Conservation (phyloP, 2,888 invertebrate genomes). For the Cancer borealis region DNA sequence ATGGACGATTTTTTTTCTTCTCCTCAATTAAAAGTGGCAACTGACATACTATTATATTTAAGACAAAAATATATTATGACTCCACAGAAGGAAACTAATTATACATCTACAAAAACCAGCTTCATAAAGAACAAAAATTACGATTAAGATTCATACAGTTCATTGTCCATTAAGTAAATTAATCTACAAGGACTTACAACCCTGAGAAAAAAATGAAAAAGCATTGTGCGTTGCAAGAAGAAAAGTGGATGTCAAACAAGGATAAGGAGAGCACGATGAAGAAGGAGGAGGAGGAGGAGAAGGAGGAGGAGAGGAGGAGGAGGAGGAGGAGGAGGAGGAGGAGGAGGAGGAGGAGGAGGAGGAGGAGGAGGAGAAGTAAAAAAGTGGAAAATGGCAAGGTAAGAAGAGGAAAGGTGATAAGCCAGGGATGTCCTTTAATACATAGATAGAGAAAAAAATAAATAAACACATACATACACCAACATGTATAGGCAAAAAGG, state of each 20-base stretch:
- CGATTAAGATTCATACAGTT: too few species aligned
- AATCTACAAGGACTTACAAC: too few species aligned
- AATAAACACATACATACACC: constrained; percentile 25
- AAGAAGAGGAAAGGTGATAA: neutral
- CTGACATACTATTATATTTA: too few species aligned
- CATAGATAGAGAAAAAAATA: neutral
- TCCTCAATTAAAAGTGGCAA: neutral
- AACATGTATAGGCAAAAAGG: neutral
- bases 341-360: neutral
- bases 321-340: neutral
- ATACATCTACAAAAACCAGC: too few species aligned
- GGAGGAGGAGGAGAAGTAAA: neutral
- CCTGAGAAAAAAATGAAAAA: neutral
- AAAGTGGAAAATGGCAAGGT: neutral
- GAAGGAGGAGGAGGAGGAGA: too few species aligned
- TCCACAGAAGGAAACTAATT: too few species aligned
- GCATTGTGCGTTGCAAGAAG: neutral
- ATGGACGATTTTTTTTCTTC: neutral
- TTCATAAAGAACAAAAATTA: too few species aligned
- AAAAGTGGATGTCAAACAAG: too few species aligned
- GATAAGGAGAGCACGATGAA: too few species aligned
- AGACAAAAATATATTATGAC: too few species aligned
- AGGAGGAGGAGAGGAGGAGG: too few species aligned
- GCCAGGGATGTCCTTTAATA: neutral
- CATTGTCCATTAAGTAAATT: too few species aligned